phyloP scores from a whole-genome alignment of 53 echinoderm and acorn worm genomes.

The Holothuria scabra region DNA sequence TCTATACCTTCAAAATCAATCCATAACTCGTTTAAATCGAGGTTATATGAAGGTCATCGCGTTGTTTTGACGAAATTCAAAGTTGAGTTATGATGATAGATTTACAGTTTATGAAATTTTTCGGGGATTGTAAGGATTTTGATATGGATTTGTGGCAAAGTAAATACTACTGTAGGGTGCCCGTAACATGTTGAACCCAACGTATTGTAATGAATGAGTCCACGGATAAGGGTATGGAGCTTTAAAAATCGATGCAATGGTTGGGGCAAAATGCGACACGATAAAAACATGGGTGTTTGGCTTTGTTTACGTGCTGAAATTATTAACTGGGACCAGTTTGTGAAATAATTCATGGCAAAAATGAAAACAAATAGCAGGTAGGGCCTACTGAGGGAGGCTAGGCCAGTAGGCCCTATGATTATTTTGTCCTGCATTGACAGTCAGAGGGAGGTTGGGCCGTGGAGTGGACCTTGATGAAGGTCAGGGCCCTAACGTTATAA shows the following conservation, averaged over 20 bases:
- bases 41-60: conserved; percentile 15
- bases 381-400: background rate
- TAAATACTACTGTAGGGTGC: conserved; percentile 19
- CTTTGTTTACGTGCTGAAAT: background rate
- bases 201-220: conserved; percentile 11
- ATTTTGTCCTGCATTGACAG: too few species aligned
- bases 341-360: background rate
- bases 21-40: conserved; percentile 10
- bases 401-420: background rate
- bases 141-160: background rate
- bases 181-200: conserved; percentile 24
- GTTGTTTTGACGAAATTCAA: conserved; percentile 23
- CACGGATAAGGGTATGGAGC: conserved; percentile 11
- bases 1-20: background rate
- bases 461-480: too few species aligned
- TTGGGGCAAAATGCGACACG: conserved; percentile 23
- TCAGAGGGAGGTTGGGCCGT: too few species aligned
- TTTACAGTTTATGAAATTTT: conserved; percentile 24
- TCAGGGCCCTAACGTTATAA: too few species aligned
- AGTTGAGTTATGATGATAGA: conserved; percentile 12
- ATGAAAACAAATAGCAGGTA: conserved; percentile 1
- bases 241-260: background rate
- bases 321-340: background rate
- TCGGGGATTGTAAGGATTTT: conserved; percentile 3
- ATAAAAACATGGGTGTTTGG: conserved; percentile 4